phyloP scores from a whole-genome alignment of 2,888 invertebrate species.

The Thereva nobilitata region DNA sequence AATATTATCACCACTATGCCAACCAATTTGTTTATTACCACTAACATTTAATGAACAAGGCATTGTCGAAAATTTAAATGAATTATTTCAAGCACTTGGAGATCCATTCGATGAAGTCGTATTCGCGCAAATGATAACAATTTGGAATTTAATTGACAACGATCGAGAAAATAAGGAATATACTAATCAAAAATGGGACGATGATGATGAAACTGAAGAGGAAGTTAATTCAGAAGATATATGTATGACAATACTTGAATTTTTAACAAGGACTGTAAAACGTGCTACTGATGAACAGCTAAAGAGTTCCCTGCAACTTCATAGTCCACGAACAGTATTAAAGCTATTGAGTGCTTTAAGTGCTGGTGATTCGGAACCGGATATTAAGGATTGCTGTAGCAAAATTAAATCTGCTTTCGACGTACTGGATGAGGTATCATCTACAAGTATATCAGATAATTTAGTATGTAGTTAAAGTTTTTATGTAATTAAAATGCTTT shows the following conservation, averaged over 20 bases:
- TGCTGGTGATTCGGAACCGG: slow-evolving; percentile 45
- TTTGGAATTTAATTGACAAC: slow-evolving; percentile 50
- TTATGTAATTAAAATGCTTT: slow-evolving; percentile 8
- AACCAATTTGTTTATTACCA: slow-evolving; percentile 51
- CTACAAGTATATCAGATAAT: slow-evolving; percentile 1
- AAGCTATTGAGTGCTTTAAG: slow-evolving; percentile 44
- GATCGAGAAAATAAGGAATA: slow-evolving; percentile 41
- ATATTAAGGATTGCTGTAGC: slow-evolving; percentile 45
- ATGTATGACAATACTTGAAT: slow-evolving; percentile 48
- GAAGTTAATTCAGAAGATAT: slow-evolving; percentile 48
- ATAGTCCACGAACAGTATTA: slow-evolving; percentile 43
- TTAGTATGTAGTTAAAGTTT: slow-evolving; percentile 20
- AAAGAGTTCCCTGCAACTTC: slow-evolving; percentile 41
- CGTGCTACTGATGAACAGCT: slow-evolving; percentile 45
- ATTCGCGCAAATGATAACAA: slow-evolving; percentile 49
- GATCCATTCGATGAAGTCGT: slow-evolving; percentile 53
- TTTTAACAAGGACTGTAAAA: slow-evolving; percentile 47
- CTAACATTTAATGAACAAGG: slow-evolving; percentile 53
- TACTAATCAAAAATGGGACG: slow-evolving; percentile 40
- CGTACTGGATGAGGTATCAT: slow-evolving; percentile 16
- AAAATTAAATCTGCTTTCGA: slow-evolving; percentile 45
- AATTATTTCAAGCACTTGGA: slow-evolving; percentile 50
- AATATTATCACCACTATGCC: slow-evolving; percentile 52
- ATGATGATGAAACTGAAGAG: slow-evolving; percentile 36
- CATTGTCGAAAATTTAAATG: slow-evolving; percentile 52